A percentile compares a stretch with the other conserved stretches of the same genome.
phyloP scores from a whole-genome alignment of 2,113 vertebrate genomes.

The Rafetus swinhoei region DNA sequence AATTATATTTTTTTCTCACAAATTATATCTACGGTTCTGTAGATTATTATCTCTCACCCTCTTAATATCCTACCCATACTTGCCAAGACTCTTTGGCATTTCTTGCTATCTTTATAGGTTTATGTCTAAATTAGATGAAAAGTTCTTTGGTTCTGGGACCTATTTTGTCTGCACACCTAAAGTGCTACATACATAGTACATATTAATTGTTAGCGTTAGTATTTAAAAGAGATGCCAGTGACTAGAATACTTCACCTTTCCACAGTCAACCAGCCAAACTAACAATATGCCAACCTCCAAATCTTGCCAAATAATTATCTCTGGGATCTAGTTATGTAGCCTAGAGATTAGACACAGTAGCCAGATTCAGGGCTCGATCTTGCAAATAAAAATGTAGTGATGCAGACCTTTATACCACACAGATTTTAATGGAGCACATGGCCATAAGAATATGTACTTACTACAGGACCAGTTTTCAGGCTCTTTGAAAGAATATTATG shows the following conservation, averaged over 20 bases:
- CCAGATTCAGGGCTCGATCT: not conserved
- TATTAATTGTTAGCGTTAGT: not conserved
- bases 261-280: not conserved
- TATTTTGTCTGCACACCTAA: not conserved
- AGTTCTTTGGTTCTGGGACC: not conserved
- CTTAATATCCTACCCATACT: constrained; percentile 35
- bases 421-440: not conserved
- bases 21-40: no score
- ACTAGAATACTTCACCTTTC: not conserved
- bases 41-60: not conserved
- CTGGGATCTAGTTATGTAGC: not conserved
- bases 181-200: not conserved
- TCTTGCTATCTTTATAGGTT: constrained; percentile 17
- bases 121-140: constrained; percentile 7
- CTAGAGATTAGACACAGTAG: not conserved
- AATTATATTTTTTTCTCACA: constrained; percentile 3
- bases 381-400: not conserved
- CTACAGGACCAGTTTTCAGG: not conserved
- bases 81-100: constrained; percentile 22
- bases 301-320: not conserved
- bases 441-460: not conserved
- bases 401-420: not conserved
- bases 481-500: not conserved
- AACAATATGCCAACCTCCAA: not conserved
- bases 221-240: not conserved